Evolutionary conservation across 1,140 invertebrate genomes (phyloP), one percentile per base, ranked within the genome.

Genomic region (Drosophila ogumai): DNA sequence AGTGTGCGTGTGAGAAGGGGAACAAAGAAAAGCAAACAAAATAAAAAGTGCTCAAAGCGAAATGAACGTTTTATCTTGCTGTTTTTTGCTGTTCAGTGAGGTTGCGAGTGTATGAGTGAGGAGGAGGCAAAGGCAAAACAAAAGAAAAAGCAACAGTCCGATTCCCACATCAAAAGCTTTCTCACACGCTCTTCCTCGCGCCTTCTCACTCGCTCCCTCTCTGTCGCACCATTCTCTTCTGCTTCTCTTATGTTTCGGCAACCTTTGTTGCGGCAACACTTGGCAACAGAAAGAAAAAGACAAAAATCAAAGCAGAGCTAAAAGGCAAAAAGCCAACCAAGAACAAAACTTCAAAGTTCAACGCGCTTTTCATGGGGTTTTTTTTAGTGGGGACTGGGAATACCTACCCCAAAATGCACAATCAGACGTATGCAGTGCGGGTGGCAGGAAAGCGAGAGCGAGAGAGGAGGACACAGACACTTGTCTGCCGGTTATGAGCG

Each of bases 1-100:
- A 56, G 46, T 44, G 31, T 80, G 49, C 36, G 43, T 57, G 47
- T 10, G 32, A 34, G 46, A 32, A 66, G 68, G 78, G 64, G 75
- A 90, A 80, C 67, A 80, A 84, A 79, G 71, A 57, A 79, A 79
- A 76, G 58, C 61, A 82, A 87, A 82, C 65, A 69, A 75, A 81
- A 59, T 34, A 44, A 77, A 85, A 74, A 65, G 72, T 64, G 69
- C 61, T 54, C 52, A 31, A 82, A 67, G 54, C 69, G 38, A 82
- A 74, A 67, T 49, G 67, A 75, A 60, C 40, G 56, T 68, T 52
- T 76, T 67, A 47, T 46, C 57, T 67, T 74, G 40, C 40, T 38
- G 2, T 47, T 55, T 67, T 44, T 28, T 50, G 17, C 6, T 32
- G 47, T 68, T 64, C 50, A 34, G 38, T 12, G 15, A 57, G 34